These are phyloP conservation scores for Anneissia japonica DNA, from an alignment of 35 echinoderm and acorn worm genomes.

Conservation along the genomic window DNA sequence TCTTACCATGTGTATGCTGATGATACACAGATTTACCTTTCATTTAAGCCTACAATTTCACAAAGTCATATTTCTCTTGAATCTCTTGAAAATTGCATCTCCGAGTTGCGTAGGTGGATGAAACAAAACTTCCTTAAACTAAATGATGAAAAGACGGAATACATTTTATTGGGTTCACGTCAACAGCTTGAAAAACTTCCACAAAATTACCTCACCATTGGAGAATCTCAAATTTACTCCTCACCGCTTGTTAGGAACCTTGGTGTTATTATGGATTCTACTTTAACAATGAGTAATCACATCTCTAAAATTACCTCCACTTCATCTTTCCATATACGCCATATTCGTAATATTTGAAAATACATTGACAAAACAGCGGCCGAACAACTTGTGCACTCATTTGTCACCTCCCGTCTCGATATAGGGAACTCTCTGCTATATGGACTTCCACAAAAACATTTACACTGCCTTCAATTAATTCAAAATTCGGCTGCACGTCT, in stretches of 20 bases:
- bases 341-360: constrained; percentile 46
- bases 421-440: constrained; percentile 39
- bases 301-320: constrained; percentile 1
- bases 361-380: constrained; percentile 17
- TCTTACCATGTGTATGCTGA: constrained; percentile 38
- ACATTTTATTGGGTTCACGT: neutral
- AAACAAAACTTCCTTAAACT: no score
- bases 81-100: neutral
- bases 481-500: constrained; percentile 51
- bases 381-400: constrained; percentile 40
- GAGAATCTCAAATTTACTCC: neutral
- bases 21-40: constrained; percentile 38
- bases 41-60: neutral
- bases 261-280: neutral
- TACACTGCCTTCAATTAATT: constrained; percentile 36
- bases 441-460: constrained; percentile 29
- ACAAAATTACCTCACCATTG: neutral
- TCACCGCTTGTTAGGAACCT: neutral
- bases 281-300: neutral
- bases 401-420: constrained; percentile 49
- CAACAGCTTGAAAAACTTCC: neutral
- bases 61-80: neutral
- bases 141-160: no score
- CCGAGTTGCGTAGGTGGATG: neutral
- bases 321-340: constrained; percentile 26